Evolutionary conservation across 1,140 invertebrate species (phyloP).

Genomic region (Meloidogyne chitwoodi): DNA sequence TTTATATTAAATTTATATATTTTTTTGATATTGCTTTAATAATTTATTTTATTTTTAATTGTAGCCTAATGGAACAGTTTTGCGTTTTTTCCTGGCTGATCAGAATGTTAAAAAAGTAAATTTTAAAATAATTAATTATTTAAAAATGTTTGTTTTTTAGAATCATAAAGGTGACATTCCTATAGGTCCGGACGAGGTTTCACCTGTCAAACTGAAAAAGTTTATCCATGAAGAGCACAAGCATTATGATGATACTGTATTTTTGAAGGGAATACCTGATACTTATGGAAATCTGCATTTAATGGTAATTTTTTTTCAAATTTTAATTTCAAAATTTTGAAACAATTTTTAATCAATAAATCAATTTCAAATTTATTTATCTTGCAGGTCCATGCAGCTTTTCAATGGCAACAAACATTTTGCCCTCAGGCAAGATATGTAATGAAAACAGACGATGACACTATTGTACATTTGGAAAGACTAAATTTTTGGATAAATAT

Average conservation of each 20-base stretch:
- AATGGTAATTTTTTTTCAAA: neutral
- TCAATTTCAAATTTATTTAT: too few relatives aligned
- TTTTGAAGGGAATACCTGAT: slow-evolving; percentile 3
- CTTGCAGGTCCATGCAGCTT: slow-evolving; percentile 19
- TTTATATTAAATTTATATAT: too few relatives aligned
- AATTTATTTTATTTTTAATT: neutral
- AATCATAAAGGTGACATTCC: neutral
- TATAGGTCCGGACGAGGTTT: neutral
- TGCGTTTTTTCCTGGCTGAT: neutral
- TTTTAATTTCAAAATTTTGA: too few relatives aligned
- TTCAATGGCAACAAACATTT: slow-evolving; percentile 28
- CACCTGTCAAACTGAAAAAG: neutral
- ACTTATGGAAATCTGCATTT: neutral
- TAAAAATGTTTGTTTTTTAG: neutral
- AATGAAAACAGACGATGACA: slow-evolving; percentile 32
- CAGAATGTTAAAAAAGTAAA: neutral
- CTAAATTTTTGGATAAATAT: slow-evolving; percentile 16
- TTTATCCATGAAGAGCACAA: neutral
- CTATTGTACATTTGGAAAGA: slow-evolving; percentile 22
- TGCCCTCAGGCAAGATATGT: slow-evolving; percentile 21
- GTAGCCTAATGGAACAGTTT: slow-evolving; percentile 1
- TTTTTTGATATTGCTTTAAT: too few relatives aligned
- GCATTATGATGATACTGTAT: neutral
- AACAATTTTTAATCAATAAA: too few relatives aligned
- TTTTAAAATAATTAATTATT: neutral